These are phyloP conservation scores for Eclectus roratus DNA, from an alignment of 2,113 vertebrate species.

Conservation along the genomic window DNA sequence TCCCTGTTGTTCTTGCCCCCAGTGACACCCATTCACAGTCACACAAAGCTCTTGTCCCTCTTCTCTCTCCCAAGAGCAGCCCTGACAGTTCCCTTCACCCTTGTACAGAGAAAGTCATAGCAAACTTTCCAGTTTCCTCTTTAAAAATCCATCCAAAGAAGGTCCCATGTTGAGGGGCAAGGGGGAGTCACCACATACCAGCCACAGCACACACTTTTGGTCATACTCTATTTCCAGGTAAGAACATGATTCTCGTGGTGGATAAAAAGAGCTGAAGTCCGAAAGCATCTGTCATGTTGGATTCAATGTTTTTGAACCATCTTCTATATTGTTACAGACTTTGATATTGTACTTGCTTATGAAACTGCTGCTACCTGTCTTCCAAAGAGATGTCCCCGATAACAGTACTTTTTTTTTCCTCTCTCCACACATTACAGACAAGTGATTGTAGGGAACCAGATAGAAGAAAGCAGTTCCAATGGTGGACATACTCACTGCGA, in stretches of 20 bases:
- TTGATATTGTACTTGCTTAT: neutral
- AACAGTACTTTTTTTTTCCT: neutral
- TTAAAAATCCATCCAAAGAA: neutral
- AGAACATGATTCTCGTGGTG: neutral
- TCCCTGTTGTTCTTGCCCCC: neutral
- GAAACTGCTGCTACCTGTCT: neutral
- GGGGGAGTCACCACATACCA: neutral
- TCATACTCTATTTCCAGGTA: neutral
- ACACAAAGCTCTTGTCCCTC: neutral
- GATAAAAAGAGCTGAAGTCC: neutral
- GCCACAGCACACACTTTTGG: neutral
- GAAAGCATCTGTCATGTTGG: neutral
- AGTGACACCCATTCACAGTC: neutral
- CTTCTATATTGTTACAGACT: neutral
- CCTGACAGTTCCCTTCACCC: neutral
- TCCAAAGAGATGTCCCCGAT: neutral
- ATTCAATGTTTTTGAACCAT: neutral
- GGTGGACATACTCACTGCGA: neutral
- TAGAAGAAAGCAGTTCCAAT: neutral
- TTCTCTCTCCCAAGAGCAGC: neutral
- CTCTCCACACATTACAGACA: neutral
- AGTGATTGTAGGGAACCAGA: neutral
- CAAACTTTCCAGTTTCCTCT: neutral
- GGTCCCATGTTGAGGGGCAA: neutral
- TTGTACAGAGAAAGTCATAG: neutral